A percentile compares a stretch with the other conserved stretches of the same genome.
These are phyloP conservation scores for Coccyzus lansbergi DNA, from an alignment of 2,797 vertebrate species.

Conservation along the genomic window DNA sequence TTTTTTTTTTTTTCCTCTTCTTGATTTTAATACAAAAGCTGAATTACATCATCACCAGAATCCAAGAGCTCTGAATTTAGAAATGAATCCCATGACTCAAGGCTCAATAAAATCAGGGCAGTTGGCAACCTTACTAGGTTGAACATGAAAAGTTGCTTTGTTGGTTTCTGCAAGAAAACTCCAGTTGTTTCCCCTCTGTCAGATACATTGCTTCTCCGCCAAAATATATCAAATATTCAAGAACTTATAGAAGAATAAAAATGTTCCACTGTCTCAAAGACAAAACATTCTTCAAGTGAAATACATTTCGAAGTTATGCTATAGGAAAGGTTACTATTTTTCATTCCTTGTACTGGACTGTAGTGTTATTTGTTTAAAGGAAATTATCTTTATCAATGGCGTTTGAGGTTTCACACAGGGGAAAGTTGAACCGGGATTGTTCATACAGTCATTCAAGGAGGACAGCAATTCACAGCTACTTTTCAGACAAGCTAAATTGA, in stretches of 20 bases:
- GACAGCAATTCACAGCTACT: conserved; percentile 79
- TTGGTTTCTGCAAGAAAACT: background rate
- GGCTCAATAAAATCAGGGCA: background rate
- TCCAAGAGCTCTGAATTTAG: background rate
- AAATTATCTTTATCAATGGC: background rate
- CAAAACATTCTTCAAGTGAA: background rate
- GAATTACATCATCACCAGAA: background rate
- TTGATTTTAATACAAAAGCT: background rate
- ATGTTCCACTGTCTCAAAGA: background rate
- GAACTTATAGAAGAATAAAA: conserved; percentile 5
- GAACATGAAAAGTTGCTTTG: background rate
- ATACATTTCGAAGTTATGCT: background rate
- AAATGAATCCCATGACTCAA: background rate
- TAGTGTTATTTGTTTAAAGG: background rate
- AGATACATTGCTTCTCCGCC: background rate
- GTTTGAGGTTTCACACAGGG: background rate
- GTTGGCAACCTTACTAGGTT: background rate
- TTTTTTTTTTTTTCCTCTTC: background rate
- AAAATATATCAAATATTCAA: conserved; percentile 30
- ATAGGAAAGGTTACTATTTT: background rate
- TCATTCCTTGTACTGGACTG: background rate
- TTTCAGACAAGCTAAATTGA: conserved; percentile 87
- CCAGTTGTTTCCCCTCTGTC: background rate
- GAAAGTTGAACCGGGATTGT: conserved; percentile 70
- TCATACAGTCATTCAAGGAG: conserved; percentile 74